These are phyloP conservation scores for Ephydatia muelleri DNA, from an alignment of 37 sponge, comb jelly and placozoan genomes.

Conservation along the genomic window DNA sequence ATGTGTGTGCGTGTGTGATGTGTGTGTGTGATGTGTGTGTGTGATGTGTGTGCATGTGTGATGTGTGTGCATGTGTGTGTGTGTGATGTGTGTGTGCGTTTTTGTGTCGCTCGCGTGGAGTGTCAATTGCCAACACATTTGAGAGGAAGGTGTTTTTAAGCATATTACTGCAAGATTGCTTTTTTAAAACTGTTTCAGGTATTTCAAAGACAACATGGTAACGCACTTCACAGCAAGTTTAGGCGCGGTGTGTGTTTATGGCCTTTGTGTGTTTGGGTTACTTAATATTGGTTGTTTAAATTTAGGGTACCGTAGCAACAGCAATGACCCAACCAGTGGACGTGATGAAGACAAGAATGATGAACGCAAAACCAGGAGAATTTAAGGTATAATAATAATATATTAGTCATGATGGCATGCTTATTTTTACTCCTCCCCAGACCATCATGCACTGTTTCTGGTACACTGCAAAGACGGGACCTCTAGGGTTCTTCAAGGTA, in stretches of 20 bases:
- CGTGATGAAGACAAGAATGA: conserved; percentile 50
- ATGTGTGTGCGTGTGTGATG: no score
- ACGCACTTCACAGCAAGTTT: neutral
- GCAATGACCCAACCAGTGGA: conserved; percentile 61
- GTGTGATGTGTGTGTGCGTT: neutral
- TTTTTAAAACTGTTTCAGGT: conserved; percentile 9
- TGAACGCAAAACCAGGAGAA: conserved; percentile 77
- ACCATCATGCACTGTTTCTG: conserved; percentile 45
- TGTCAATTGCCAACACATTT: neutral
- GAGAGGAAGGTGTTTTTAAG: no score
- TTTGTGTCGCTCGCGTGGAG: neutral
- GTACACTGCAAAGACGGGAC: conserved; percentile 80
- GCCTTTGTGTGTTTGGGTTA: neutral
- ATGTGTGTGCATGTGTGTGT: no score
- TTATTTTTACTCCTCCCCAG: conserved; percentile 4
- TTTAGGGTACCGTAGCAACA: no score
- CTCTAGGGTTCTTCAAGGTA: conserved; percentile 89
- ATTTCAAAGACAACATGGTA: neutral
- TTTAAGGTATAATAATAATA: conserved; percentile 35
- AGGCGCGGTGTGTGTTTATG: conserved; percentile 36
- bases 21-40: no score
- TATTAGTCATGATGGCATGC: neutral
- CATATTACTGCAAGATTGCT: no score
- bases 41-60: no score
- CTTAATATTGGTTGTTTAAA: neutral